These are phyloP conservation scores for Morone chrysops DNA, from an alignment of 2,113 vertebrate species.

Conservation along the genomic window DNA sequence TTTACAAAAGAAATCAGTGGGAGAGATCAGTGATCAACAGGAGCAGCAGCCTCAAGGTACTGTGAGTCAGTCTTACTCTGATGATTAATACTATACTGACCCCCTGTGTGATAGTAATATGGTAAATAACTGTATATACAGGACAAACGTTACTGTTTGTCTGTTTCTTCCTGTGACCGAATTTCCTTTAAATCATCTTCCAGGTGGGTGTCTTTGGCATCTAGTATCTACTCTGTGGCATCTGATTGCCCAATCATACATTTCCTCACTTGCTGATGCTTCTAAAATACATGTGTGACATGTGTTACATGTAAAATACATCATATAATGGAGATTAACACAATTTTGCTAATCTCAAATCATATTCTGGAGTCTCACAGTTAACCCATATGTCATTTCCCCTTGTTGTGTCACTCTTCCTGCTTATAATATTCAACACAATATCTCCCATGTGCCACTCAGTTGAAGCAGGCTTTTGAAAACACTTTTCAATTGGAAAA, in stretches of 20 bases:
- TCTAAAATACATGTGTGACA: background rate
- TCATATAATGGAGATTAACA: background rate
- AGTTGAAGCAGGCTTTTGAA: background rate
- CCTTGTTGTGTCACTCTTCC: background rate
- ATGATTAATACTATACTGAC: background rate
- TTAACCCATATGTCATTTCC: background rate
- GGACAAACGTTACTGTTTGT: background rate
- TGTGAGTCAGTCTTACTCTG: background rate
- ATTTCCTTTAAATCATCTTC: background rate
- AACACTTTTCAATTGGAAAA: background rate
- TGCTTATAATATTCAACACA: background rate
- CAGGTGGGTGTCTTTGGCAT: background rate
- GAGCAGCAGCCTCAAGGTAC: slow-evolving; percentile 57
- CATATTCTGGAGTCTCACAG: background rate
- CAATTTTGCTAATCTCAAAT: background rate
- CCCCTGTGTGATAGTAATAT: background rate
- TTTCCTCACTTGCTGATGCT: background rate
- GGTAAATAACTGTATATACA: background rate
- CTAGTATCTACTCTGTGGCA: no score
- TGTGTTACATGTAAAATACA: background rate
- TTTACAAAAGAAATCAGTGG: background rate
- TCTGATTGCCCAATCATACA: slow-evolving; percentile 12
- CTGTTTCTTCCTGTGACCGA: background rate
- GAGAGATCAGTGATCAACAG: slow-evolving; percentile 11
- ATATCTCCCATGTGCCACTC: background rate